Base-by-base conservation (phyloP, 2,797 vertebrate genomes). In the Scolopax bukidnonensis region DNA sequence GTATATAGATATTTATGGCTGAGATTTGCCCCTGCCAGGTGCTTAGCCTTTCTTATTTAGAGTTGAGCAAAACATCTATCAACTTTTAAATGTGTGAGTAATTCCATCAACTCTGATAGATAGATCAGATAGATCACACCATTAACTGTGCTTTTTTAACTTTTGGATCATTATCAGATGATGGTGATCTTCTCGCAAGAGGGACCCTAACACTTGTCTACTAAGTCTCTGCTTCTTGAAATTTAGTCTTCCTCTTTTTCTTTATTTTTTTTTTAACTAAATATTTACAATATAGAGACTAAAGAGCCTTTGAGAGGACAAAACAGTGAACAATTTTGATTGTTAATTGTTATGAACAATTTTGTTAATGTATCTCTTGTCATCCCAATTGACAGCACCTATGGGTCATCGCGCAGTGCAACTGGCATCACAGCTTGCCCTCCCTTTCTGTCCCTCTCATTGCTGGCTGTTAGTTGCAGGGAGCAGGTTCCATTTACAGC, bases 171-270 rank as follows among this genome's bases (percentile, higher is more conserved):
- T 21, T 36, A 0, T 53, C 19, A 10, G 69, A 6, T 67, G 12
- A 7, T 45, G 18, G 30, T 61, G 45, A 8, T 17, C 14, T 10
- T 63, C 24, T 76, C 65, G 33, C 47, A 47, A 36, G 33, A 61
- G 7, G 32, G 41, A 24, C 33, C 38, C 21, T 30, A 4, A 17
- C 32, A 27, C 0, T 0, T 3, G 3, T 25, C 33, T 77, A 9
- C 32, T 80, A 50, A 89, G 25, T 25, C 40, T 61, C n/a, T 91
- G 30, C 30, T 54, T 2, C 45, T 33, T 75, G 57, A 43, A 64
- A 63, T 64, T 47, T 33, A 1, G 0, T 41, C 13, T 18, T 33
- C 10, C 5, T 21, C 17, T 3, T 3, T 41, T 38, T 40, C 16
- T 53, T 30, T 60, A 36, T 36, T 59, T 59, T 59, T 47, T 65